A percentile compares a stretch with the other conserved stretches of the same genome.
Evolutionary conservation across 2,888 invertebrate genomes (phyloP).

Genomic region (Pristionchus entomophagus): DNA sequence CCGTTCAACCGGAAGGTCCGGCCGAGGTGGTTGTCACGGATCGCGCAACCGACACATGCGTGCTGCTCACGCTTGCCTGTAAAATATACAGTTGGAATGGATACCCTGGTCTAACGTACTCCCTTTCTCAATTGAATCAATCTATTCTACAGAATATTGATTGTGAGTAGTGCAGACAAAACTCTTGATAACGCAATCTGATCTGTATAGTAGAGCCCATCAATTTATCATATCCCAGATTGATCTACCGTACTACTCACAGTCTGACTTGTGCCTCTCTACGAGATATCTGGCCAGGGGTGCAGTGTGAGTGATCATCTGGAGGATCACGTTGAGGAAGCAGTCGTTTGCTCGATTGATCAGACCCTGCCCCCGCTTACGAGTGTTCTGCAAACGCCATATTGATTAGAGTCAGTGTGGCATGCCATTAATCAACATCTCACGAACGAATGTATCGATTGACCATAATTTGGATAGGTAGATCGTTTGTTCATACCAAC

Average conservation of each 20-base stretch:
- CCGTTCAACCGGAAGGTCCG: not conserved
- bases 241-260: constrained; percentile 33
- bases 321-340: constrained; percentile 69
- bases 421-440: not conserved
- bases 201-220: too few species aligned
- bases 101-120: too few species aligned
- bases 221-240: too few species aligned
- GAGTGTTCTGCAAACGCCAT: constrained; percentile 33
- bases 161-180: too few species aligned
- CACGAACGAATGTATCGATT: not conserved
- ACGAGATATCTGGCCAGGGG: constrained; percentile 62
- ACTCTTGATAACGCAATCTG: not conserved
- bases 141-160: too few species aligned
- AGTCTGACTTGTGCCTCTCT: constrained; percentile 51
- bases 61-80: constrained; percentile 48
- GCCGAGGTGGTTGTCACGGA: constrained; percentile 44
- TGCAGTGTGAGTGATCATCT: constrained; percentile 65
- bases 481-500: not conserved
- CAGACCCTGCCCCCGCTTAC: constrained; percentile 57
- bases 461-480: not conserved
- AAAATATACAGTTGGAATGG: not conserved
- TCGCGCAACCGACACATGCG: constrained; percentile 49
- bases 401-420: not conserved
- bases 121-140: too few species aligned
- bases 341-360: constrained; percentile 67